Base-by-base conservation (phyloP, 2,113 vertebrate species). In the Ictidomys tridecemlineatus region DNA sequence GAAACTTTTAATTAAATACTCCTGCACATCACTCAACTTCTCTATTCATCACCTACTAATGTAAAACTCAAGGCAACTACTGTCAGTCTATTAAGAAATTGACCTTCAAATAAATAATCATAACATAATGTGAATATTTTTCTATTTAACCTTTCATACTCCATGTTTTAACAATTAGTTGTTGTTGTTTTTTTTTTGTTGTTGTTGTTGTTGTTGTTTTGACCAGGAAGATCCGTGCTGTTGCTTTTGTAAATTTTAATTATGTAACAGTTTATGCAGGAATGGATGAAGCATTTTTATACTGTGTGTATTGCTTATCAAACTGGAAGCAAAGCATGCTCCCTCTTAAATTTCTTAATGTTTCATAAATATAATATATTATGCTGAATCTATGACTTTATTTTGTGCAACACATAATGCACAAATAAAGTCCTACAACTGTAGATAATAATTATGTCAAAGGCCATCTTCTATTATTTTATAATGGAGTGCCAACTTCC, bases 391-490 rank as follows among this genome's bases (percentile, higher is more conserved):
- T 84, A 13, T 91, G 42, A 58, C 14, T 82, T 84, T 97, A 86
- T 78, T 95, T 67, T 58, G 26, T 22, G 6, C 20, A 88, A 63
- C 20, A 34, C 32, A 51, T 63, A 91, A 77, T 28, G 2, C 34
- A 51, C 20, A 93, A 93, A 93, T 89, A 84, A 95, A 93, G 93
- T 28, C 17, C 8, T 91, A 20, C 5, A 51, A 5, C 2, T 63
- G 16, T 58, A 84, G 28, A 39, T 18, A 69, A 39, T 93, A 91
- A 91, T 95, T 89, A 92, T 74, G 22, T 93, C 73, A 95, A 93
- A 95, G 12, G 88, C 70, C 42, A 93, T 73, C 95, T 93, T 28
- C 20, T 86, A 96, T 93, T 24, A 84, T 92, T 94, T 87, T 87
- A 48, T 87, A 34, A 84, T 61, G 26, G 58, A 86, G 94, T 80